Conservation (phyloP, 2,113 vertebrate genomes). For the Gavialis gangeticus region DNA sequence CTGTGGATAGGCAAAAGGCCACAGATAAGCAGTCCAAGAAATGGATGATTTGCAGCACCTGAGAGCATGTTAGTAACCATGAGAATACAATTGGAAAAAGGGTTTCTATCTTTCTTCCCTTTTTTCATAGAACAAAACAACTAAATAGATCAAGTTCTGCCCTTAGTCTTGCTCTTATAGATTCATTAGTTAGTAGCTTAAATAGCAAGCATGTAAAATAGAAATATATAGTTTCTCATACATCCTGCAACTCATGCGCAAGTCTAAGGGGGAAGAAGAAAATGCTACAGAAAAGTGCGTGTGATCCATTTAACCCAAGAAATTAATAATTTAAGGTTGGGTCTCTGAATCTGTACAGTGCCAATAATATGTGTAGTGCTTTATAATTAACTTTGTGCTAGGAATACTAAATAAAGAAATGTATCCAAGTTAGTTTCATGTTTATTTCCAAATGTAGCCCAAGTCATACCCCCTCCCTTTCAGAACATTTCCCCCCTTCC, state of each 20-base stretch:
- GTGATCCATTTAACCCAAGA: no score
- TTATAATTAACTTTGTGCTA: not conserved
- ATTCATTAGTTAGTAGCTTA: fast-evolving
- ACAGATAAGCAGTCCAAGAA: no score
- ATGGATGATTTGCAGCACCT: no score
- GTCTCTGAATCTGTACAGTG: not conserved
- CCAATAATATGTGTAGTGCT: not conserved
- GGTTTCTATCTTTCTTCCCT: fast-evolving
- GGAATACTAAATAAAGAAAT: not conserved
- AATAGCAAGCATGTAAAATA: not conserved
- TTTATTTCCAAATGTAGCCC: no score
- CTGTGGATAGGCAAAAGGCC: no score
- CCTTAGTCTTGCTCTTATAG: fast-evolving
- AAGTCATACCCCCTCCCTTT: not conserved
- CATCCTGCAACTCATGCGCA: not conserved
- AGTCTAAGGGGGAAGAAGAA: fast-evolving
- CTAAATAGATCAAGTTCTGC: not conserved
- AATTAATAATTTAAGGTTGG: no score
- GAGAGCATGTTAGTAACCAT: no score
- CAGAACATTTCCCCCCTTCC: not conserved
- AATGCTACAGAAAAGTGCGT: not conserved
- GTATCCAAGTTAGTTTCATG: not conserved
- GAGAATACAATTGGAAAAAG: fast-evolving
- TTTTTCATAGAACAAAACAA: not conserved
- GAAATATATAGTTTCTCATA: not conserved